Conservation (phyloP, 2,888 invertebrate species). For the Pheosia gnoma region DNA sequence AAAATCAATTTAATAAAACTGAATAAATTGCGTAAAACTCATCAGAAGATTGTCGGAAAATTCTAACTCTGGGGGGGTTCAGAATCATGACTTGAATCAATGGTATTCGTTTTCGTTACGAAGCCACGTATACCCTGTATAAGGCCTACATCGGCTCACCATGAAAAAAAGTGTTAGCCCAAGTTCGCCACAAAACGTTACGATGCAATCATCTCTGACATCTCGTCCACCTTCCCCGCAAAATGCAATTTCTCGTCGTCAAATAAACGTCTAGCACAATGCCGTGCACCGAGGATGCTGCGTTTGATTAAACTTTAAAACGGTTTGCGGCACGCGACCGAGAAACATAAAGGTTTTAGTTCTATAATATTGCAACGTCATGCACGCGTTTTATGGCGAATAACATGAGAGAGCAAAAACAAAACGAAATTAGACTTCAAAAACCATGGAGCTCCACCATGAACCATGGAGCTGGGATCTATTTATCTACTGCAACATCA, state of each 20-base stretch:
- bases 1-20: no score
- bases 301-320: constrained; percentile 58
- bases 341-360: constrained; percentile 19
- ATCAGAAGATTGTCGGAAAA: no score
- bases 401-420: background rate
- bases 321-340: constrained; percentile 25
- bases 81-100: no score
- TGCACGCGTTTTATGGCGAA: background rate
- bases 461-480: no score
- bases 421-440: no score
- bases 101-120: no score
- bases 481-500: no score
- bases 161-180: background rate
- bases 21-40: no score
- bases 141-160: background rate
- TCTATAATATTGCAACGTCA: constrained; percentile 17
- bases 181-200: background rate
- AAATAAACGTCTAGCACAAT: constrained; percentile 31
- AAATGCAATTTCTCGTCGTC: constrained; percentile 30
- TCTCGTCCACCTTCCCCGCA: constrained; percentile 5
- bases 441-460: no score
- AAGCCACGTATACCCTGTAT: background rate
- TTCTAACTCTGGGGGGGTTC: no score
- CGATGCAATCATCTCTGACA: background rate
- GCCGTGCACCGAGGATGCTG: constrained; percentile 19